Evolutionary conservation across 2,888 invertebrate species (phyloP), one percentile per base, ranked within the genome.

Genomic region (Aphodius granarius): DNA sequence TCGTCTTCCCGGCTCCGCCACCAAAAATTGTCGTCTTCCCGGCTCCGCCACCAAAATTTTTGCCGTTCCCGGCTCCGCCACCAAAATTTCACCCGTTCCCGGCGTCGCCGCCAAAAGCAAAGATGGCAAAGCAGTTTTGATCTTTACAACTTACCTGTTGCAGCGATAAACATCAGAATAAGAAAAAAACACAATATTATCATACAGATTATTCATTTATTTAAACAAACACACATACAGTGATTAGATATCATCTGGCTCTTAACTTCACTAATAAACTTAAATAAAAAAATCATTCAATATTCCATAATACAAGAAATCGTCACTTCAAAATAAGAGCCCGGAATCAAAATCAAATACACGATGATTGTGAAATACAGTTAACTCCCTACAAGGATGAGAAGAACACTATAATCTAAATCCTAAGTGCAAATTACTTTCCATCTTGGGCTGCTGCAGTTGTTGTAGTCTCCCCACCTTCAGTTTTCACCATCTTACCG

Each of bases 401-500:
- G 21, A 68, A 20, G 68, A 5, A 19, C 20, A n/a, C 68, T 68
- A 68, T 20, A 21, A 18, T 20, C 68, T 68, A 68, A 65, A 22
- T 21, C 21, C 22, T 22, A 68, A 21, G 20, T 18, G 68, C 20
- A 20, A 5, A 21, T 20, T 18, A 20, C n/a, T 68, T 68, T 4
- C 19, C 19, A 65, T 65, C 68, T 21, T 18, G 68, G 21, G 22
- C 68, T 6, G 9, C 21, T n/a, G 20, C 20, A 13, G 68, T 18
- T 17, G 79, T 68, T 21, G 78, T 71, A n/a, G 77, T 73, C 72
- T 80, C 83, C 63, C 82, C 84, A 23, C 86, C 88, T 79, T 90
- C 90, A 76, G 90, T 90, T 81, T 90, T 90, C 71, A 90, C 89
- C 84, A 90, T 89, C 83, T 89, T 89, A 5, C 89, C 89, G 80